Percentiles rank a stretch among this genome's conserved stretches.
phyloP scores from a whole-genome alignment of 2,113 vertebrate species.

The Burhinus oedicnemus region DNA sequence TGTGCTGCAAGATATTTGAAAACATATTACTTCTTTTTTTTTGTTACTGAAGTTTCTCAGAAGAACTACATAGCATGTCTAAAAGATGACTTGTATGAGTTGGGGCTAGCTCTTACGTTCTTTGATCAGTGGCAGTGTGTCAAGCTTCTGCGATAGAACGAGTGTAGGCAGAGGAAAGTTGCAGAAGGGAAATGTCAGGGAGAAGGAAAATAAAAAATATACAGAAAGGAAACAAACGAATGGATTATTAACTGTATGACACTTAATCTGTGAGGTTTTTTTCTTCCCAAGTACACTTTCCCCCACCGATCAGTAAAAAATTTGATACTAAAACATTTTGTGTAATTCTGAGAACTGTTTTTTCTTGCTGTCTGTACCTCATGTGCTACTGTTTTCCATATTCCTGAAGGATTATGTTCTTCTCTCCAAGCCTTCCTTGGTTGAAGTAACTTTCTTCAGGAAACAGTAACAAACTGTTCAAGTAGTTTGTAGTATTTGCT shows the following conservation, averaged over 20 bases:
- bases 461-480: background rate
- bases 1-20: background rate
- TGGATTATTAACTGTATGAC: background rate
- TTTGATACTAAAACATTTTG: background rate
- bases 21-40: background rate
- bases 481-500: background rate
- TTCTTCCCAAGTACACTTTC: background rate
- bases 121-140: background rate
- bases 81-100: background rate
- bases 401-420: background rate
- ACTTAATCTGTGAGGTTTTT: background rate
- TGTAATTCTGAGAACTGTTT: background rate
- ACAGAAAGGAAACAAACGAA: background rate
- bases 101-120: background rate
- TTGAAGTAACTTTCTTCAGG: background rate
- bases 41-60: background rate
- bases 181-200: background rate
- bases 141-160: background rate
- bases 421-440: background rate
- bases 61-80: background rate
- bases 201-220: background rate
- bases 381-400: background rate
- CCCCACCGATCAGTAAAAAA: background rate
- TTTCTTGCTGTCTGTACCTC: background rate
- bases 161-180: background rate